These are phyloP conservation scores for Oryctes rhinoceros DNA, from an alignment of 1,140 invertebrate species.

Conservation along the genomic window DNA sequence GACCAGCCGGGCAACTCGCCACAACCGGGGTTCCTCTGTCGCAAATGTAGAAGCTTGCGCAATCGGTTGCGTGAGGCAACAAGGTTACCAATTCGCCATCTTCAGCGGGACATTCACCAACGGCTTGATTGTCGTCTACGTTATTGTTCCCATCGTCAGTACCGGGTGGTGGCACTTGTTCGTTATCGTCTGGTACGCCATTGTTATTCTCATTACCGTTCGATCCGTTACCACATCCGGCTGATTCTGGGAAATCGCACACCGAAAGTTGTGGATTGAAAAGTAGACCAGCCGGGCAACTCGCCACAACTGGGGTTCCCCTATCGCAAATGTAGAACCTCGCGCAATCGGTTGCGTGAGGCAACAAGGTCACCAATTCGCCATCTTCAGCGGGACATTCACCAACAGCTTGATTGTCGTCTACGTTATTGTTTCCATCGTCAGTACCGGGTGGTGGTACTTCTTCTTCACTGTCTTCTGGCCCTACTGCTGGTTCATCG, in stretches of 20 bases:
- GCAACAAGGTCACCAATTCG: too few species aligned
- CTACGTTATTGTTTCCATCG: too few species aligned
- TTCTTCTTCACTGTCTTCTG: not conserved
- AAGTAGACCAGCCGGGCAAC: too few species aligned
- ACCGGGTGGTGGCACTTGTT: not conserved
- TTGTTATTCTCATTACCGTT: not conserved
- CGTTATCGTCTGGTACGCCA: not conserved
- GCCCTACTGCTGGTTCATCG: too few species aligned
- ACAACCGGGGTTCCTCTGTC: constrained; percentile 52
- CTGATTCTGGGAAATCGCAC: too few species aligned
- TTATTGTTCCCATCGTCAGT: not conserved
- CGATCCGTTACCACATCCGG: too few species aligned
- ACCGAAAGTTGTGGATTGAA: too few species aligned
- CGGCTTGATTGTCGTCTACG: not conserved
- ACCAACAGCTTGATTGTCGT: too few species aligned
- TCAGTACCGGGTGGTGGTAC: not conserved
- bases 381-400: too few species aligned
- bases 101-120: constrained; percentile 19
- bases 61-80: constrained; percentile 45
- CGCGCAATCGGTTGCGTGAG: too few species aligned
- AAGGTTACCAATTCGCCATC: constrained; percentile 7
- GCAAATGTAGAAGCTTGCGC: not conserved
- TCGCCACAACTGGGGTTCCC: too few species aligned
- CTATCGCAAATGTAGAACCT: too few species aligned
- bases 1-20: constrained; percentile 60